These are phyloP conservation scores for Dolichopus griseipennis DNA, from an alignment of 2,888 invertebrate genomes.

Conservation along the genomic window DNA sequence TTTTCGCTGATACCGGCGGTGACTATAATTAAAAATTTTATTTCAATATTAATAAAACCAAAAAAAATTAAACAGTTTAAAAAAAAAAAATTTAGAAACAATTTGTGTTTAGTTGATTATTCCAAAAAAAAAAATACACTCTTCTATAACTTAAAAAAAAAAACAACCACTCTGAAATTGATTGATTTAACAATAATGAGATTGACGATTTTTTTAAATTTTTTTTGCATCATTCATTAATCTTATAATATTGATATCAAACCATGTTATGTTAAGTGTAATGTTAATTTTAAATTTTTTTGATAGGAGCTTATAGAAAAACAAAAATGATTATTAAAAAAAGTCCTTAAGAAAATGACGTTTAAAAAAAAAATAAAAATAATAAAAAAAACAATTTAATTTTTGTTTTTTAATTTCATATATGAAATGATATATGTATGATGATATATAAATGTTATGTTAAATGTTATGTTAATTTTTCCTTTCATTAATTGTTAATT, in stretches of 20 bases:
- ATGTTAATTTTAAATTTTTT: background rate
- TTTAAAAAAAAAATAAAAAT: background rate
- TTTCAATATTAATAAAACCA: too few relatives aligned
- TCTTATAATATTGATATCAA: background rate
- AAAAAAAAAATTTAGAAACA: background rate
- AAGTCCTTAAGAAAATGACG: too few relatives aligned
- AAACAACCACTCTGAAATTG: background rate
- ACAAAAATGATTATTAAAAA: too few relatives aligned
- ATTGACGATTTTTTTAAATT: too few relatives aligned
- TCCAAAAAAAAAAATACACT: background rate
- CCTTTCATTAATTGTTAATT: too few relatives aligned
- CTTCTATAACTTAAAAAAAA: background rate
- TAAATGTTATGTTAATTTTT: background rate
- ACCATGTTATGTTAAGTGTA: background rate
- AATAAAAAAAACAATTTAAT: background rate
- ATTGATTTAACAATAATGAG: background rate
- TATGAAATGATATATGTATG: too few relatives aligned
- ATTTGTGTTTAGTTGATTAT: too few relatives aligned
- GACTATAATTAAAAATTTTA: slow-evolving; percentile 29
- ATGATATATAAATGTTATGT: background rate
- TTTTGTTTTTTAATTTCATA: too few relatives aligned
- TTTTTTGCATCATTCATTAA: background rate
- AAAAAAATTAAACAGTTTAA: background rate
- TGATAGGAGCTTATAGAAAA: too few relatives aligned
- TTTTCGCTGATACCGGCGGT: slow-evolving; percentile 62